A percentile compares a stretch with the other conserved stretches of the same genome.
These are phyloP conservation scores for Drosophila burlai DNA, from an alignment of 1,140 invertebrate species.

Conservation along the genomic window DNA sequence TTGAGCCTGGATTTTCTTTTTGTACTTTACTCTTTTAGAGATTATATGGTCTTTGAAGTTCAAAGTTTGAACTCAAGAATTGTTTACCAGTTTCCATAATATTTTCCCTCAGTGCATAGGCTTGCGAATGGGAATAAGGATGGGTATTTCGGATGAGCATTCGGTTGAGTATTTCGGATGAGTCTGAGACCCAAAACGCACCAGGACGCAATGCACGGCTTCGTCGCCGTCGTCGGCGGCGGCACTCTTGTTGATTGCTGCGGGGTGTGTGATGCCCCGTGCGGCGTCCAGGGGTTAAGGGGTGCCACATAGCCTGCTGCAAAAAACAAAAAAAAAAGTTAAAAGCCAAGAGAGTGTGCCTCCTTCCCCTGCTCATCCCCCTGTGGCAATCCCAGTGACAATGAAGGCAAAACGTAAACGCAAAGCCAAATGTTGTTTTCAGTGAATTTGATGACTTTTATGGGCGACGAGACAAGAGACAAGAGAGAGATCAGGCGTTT, in stretches of 20 bases:
- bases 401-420: constrained; percentile 79
- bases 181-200: constrained; percentile 53
- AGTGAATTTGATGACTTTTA: constrained; percentile 85
- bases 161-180: constrained; percentile 12
- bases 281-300: constrained; percentile 22
- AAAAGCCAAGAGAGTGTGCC: constrained; percentile 66
- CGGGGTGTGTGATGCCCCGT: constrained; percentile 38
- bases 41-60: no score
- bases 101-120: constrained; percentile 13
- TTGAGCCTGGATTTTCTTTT: no score
- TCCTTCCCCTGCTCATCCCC: neutral
- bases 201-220: constrained; percentile 62
- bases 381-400: constrained; percentile 57
- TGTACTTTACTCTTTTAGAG: no score
- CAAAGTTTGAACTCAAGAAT: no score
- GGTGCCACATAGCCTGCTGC: constrained; percentile 48
- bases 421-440: constrained; percentile 84
- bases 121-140: neutral
- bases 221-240: constrained; percentile 33
- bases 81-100: fast-evolving
- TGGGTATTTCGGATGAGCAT: constrained; percentile 1
- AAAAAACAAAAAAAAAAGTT: constrained; percentile 49
- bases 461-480: constrained; percentile 80
- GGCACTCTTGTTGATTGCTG: constrained; percentile 79
- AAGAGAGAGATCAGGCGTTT: constrained; percentile 81